phyloP scores from a whole-genome alignment of 2,113 vertebrate species.

The Rhea americana region DNA sequence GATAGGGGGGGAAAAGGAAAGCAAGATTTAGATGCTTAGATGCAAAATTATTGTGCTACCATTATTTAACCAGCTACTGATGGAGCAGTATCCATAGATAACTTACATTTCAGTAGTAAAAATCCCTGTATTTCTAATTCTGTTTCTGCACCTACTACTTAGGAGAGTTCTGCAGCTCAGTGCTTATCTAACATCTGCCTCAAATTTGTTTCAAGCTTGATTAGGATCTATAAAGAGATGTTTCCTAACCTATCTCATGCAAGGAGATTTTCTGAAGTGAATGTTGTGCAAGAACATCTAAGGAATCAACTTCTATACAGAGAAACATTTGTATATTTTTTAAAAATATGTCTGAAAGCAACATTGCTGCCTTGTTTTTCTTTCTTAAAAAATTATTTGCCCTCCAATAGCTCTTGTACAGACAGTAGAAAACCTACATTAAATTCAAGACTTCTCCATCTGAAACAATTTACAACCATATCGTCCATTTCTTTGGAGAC shows the following conservation, averaged over 20 bases:
- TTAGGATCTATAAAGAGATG: background rate
- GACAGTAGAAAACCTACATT: background rate
- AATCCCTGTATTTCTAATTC: background rate
- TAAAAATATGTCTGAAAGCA: background rate
- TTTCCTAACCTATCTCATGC: background rate
- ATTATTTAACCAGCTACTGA: background rate
- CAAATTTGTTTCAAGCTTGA: background rate
- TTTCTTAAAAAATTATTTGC: background rate
- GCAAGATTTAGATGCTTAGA: constrained; percentile 20
- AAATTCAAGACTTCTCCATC: background rate
- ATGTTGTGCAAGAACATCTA: background rate
- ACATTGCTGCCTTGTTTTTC: background rate
- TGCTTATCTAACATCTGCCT: background rate
- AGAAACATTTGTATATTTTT: background rate
- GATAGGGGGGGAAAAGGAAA: background rate
- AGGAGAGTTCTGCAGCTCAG: background rate
- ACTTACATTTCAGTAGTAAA: background rate
- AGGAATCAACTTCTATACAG: rapidly evolving
- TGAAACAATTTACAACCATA: background rate
- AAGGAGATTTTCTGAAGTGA: background rate
- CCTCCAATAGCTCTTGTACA: background rate
- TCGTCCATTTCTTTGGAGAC: background rate
- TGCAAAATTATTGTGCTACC: background rate
- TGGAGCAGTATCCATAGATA: background rate
- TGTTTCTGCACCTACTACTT: background rate